phyloP scores from a whole-genome alignment of 2,888 invertebrate species.

The Lycophotia porphyrea region DNA sequence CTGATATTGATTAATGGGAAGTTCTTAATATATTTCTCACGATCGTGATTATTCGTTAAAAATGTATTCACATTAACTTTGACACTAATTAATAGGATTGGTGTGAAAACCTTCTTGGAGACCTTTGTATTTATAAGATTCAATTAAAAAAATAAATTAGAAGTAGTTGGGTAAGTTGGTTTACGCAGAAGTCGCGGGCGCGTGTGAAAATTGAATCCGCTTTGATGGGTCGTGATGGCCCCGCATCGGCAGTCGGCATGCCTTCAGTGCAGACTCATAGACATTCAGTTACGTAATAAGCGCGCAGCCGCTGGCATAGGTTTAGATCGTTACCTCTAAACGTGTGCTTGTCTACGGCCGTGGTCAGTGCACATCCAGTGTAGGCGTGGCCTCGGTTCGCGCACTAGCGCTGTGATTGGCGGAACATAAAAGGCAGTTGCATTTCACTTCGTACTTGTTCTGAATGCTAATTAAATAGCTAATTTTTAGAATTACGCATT shows the following conservation, averaged over 20 bases:
- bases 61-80: slow-evolving; percentile 71
- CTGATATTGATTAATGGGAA: slow-evolving; percentile 82
- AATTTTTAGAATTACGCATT: slow-evolving; percentile 69
- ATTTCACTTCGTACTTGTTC: slow-evolving; percentile 83
- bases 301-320: slow-evolving; percentile 61
- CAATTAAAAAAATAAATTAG: slow-evolving; percentile 61
- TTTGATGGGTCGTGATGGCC: slow-evolving; percentile 64
- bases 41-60: slow-evolving; percentile 72
- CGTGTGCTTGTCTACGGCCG: slow-evolving; percentile 68
- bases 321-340: slow-evolving; percentile 67
- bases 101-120: slow-evolving; percentile 54
- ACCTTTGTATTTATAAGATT: slow-evolving; percentile 56
- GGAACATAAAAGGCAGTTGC: slow-evolving; percentile 81
- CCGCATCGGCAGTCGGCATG: slow-evolving; percentile 42
- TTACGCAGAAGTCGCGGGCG: slow-evolving; percentile 65
- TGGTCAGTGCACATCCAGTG: slow-evolving; percentile 76
- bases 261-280: slow-evolving; percentile 61
- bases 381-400: slow-evolving; percentile 83
- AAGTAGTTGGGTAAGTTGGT: slow-evolving; percentile 57
- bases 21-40: slow-evolving; percentile 75
- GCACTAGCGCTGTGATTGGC: slow-evolving; percentile 80
- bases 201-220: slow-evolving; percentile 71
- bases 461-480: slow-evolving; percentile 79
- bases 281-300: slow-evolving; percentile 65
- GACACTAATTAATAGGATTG: slow-evolving; percentile 75